Conservation (phyloP, 2,797 vertebrate species). For the Ctenosaura bakeri region DNA sequence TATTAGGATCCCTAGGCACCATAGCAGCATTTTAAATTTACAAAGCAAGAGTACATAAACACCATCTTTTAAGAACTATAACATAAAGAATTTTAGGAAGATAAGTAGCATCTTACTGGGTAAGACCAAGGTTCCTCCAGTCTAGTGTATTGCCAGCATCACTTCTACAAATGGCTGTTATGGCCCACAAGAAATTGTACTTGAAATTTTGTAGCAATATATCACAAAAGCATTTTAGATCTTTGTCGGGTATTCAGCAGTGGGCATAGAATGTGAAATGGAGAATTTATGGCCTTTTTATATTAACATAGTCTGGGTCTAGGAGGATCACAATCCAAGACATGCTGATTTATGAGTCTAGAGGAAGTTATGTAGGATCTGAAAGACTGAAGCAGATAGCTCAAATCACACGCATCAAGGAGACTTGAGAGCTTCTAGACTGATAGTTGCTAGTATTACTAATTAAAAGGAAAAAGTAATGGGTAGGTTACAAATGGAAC, state of each 20-base stretch:
- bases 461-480: neutral
- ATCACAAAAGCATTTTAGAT: neutral
- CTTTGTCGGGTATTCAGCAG: neutral
- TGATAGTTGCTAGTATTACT: neutral
- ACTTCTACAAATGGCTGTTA: neutral
- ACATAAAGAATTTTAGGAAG: neutral
- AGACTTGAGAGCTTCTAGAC: neutral
- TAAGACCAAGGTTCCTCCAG: neutral
- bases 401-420: neutral
- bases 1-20: neutral
- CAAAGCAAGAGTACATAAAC: slow-evolving; percentile 9
- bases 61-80: slow-evolving; percentile 12
- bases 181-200: neutral
- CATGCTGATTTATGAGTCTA: neutral
- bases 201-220: neutral
- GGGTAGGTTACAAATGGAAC: neutral
- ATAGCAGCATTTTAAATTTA: slow-evolving; percentile 21
- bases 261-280: neutral
- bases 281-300: neutral
- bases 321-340: neutral
- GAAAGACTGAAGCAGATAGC: neutral
- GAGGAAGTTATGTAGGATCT: neutral
- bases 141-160: neutral
- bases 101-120: neutral
- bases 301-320: neutral